These are phyloP conservation scores for Penaeus vannamei DNA, from an alignment of 1,140 invertebrate genomes.

Conservation along the genomic window DNA sequence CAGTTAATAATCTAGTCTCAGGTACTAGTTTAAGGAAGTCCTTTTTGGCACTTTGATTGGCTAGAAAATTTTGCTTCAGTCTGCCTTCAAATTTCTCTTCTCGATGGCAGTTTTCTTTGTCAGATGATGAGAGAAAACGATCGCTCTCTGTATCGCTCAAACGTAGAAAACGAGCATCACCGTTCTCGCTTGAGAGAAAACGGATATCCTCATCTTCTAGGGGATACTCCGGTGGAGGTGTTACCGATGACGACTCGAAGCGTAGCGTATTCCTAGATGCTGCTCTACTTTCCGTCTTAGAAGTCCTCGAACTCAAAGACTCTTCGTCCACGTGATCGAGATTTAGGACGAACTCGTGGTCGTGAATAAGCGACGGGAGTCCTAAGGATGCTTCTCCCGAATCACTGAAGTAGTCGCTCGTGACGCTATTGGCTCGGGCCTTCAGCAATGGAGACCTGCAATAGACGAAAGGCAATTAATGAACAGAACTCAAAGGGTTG, in stretches of 20 bases:
- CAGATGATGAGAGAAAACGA: slow-evolving; percentile 35
- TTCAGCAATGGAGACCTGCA: slow-evolving; percentile 42
- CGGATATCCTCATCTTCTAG: slow-evolving; percentile 21
- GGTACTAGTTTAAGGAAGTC: slow-evolving; percentile 64
- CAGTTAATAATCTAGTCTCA: slow-evolving; percentile 61
- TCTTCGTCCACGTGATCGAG: slow-evolving; percentile 55
- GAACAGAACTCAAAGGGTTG: too few species aligned
- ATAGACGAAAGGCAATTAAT: neutral
- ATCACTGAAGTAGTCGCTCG: slow-evolving; percentile 57
- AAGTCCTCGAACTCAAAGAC: slow-evolving; percentile 52
- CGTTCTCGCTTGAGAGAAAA: slow-evolving; percentile 27
- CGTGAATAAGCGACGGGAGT: slow-evolving; percentile 48
- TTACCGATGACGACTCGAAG: slow-evolving; percentile 23
- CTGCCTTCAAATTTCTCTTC: slow-evolving; percentile 45
- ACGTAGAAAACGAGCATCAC: slow-evolving; percentile 40
- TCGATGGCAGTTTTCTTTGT: slow-evolving; percentile 43
- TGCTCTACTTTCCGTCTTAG: slow-evolving; percentile 44
- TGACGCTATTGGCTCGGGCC: slow-evolving; percentile 45
- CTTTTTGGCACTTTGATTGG: slow-evolving; percentile 57
- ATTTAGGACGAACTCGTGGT: slow-evolving; percentile 51
- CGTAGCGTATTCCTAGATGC: slow-evolving; percentile 36
- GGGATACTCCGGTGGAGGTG: slow-evolving; percentile 42
- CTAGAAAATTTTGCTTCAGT: slow-evolving; percentile 35
- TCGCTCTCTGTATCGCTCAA: slow-evolving; percentile 14
- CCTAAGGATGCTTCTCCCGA: slow-evolving; percentile 29